Percentiles rank a stretch among this genome's conserved stretches.
Conservation (phyloP, 2,888 invertebrate species). For the Brenthis hecate region DNA sequence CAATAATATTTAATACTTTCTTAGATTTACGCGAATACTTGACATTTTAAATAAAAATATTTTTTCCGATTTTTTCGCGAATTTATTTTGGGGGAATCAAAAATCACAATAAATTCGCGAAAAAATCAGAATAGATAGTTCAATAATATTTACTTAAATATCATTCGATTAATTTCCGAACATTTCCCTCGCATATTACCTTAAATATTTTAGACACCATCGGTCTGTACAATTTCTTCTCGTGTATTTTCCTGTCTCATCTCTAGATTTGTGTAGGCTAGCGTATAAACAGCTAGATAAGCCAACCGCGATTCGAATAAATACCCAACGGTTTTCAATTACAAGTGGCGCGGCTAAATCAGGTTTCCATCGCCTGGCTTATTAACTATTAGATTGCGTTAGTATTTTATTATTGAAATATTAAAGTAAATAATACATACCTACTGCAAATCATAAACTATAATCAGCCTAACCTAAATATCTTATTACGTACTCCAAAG, state of each 20-base stretch:
- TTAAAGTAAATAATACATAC: slow-evolving; percentile 42
- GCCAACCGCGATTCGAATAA: slow-evolving; percentile 49
- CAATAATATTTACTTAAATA: too few species aligned
- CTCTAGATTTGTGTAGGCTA: slow-evolving; percentile 41
- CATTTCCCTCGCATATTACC: too few species aligned
- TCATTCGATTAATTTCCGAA: too few species aligned
- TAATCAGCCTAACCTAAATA: slow-evolving; percentile 39
- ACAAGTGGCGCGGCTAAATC: slow-evolving; percentile 51
- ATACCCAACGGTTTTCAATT: slow-evolving; percentile 52
- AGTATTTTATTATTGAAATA: slow-evolving; percentile 43
- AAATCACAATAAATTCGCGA: too few species aligned
- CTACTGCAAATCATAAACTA: slow-evolving; percentile 40
- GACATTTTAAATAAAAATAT: too few species aligned
- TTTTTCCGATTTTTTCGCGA: too few species aligned
- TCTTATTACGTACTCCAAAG: slow-evolving; percentile 34
- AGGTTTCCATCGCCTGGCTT: slow-evolving; percentile 49
- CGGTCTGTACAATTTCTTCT: slow-evolving; percentile 5
- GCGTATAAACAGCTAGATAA: slow-evolving; percentile 46
- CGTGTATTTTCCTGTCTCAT: slow-evolving; percentile 28
- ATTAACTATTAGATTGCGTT: slow-evolving; percentile 49
- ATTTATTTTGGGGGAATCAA: too few species aligned
- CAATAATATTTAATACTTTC: too few species aligned
- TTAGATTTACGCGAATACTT: too few species aligned
- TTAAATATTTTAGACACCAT: too few species aligned
- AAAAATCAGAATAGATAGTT: too few species aligned